Evolutionary conservation across 2,888 invertebrate species (phyloP).

Genomic region (Idaea biselata): DNA sequence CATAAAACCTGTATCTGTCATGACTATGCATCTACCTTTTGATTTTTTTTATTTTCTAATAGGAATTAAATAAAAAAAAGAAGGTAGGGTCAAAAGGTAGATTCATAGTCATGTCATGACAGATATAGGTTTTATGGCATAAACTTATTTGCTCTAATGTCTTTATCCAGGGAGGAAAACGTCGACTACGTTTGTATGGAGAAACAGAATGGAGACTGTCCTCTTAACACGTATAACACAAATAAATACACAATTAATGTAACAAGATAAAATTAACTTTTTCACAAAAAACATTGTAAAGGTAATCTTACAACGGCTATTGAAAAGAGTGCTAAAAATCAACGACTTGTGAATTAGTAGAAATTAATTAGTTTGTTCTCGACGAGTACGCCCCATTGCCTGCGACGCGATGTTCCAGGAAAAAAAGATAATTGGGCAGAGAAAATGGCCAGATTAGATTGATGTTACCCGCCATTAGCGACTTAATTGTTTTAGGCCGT

Average conservation of each 20-base stretch:
- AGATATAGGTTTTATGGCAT: too few relatives aligned
- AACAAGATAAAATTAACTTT: neutral
- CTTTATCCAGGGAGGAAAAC: too few relatives aligned
- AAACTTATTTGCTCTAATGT: too few relatives aligned
- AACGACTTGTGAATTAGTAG: constrained; percentile 64
- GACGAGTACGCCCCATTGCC: constrained; percentile 39
- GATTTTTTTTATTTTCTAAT: too few relatives aligned
- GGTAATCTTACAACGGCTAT: constrained; percentile 13
- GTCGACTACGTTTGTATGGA: too few relatives aligned
- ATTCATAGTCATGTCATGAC: too few relatives aligned
- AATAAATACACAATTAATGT: neutral
- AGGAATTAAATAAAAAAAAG: too few relatives aligned
- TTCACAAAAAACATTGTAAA: constrained; percentile 8
- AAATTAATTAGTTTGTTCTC: constrained; percentile 63
- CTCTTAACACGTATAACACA: too few relatives aligned
- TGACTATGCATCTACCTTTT: too few relatives aligned
- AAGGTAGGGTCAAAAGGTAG: too few relatives aligned
- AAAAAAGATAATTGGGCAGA: constrained; percentile 57
- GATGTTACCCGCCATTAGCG: constrained; percentile 44
- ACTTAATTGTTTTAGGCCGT: constrained; percentile 36
- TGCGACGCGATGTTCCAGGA: constrained; percentile 37
- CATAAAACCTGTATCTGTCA: too few relatives aligned
- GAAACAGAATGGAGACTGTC: too few relatives aligned
- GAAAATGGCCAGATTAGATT: constrained; percentile 47
- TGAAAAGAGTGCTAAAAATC: constrained; percentile 31